Conservation (phyloP, 2,797 vertebrate genomes). For the Centroberyx gerrardi region DNA sequence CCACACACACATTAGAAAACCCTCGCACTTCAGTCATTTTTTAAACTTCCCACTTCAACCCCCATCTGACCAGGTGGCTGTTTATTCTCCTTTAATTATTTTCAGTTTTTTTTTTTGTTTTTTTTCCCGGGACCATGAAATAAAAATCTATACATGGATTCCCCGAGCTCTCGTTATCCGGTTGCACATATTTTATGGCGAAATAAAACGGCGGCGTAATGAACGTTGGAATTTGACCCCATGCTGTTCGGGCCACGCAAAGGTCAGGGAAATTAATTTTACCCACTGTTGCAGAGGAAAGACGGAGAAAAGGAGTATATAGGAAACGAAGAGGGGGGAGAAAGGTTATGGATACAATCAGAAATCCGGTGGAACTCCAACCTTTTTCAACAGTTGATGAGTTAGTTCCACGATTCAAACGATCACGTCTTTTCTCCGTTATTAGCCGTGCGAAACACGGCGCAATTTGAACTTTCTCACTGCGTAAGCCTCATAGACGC, state of each 20-base stretch:
- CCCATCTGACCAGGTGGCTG: conserved; percentile 74
- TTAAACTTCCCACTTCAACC: conserved; percentile 25
- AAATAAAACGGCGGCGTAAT: conserved; percentile 76
- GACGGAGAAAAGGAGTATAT: conserved; percentile 10
- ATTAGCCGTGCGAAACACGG: neutral
- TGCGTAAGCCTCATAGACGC: conserved; percentile 31
- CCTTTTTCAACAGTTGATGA: conserved; percentile 57
- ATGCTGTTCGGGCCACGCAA: conserved; percentile 65
- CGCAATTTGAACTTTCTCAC: conserved; percentile 39
- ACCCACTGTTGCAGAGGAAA: conserved; percentile 55
- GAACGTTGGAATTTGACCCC: conserved; percentile 79
- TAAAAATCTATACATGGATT: conserved; percentile 78
- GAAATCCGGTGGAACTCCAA: conserved; percentile 54
- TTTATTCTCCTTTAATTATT: conserved; percentile 80
- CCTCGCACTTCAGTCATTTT: conserved; percentile 29
- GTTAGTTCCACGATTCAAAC: conserved; percentile 30
- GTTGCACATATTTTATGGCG: conserved; percentile 73
- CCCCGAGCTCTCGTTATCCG: conserved; percentile 80
- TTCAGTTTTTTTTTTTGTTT: conserved; percentile 49
- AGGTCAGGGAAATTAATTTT: conserved; percentile 83
- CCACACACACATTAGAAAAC: conserved; percentile 25
- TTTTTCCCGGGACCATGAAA: conserved; percentile 62
- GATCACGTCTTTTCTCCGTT: conserved; percentile 8
- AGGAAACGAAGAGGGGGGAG: conserved; percentile 11
- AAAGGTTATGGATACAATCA: conserved; percentile 62